Base-by-base conservation (phyloP, 2,888 invertebrate species). In the Sabatieria punctata region DNA sequence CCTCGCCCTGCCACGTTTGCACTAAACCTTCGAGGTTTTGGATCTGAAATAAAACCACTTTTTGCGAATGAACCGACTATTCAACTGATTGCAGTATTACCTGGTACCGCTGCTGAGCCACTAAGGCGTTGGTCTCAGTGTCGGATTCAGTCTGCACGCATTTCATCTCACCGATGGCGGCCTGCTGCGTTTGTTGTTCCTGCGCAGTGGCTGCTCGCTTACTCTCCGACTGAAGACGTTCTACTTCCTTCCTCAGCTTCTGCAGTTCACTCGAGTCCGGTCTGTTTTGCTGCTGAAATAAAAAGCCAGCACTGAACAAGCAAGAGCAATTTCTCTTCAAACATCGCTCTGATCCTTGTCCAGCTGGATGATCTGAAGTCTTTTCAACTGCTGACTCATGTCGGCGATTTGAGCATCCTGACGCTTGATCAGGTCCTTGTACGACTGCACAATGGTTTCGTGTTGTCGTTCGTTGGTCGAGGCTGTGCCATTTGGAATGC, bases 381-480 rank as follows among this genome's bases (percentile, higher is more conserved):
- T 43, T 23, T 58, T 57, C 18, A 55, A 46, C 37, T 59, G 56
- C 38, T 56, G 55, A 41, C 53, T 59, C 41, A 62, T 47, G 23
- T 54, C 54, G 6, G 60, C 56, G 43, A 63, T 60, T 22, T 59
- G 58, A 35, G 58, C 58, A 50, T 63, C 86, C 68, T 93, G 89
- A 57, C 86, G 84, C 50, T 86, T 75, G 56, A 93, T 93, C 45
- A 93, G 73, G 50, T 79, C 77, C 71, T 88, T 88, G 69, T 88
- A 89, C 66, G 86, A 85, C 24, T 75, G 68, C 36, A 85, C 69
- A 27, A 71, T 68, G 47, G 60, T 65, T 45, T 71, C 70, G 53
- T 69, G 68, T 51, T 65, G 60, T 44, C 62, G 59, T 19, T 61
- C 49, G 40, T 56, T 59, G 4, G 60, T 57, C 27, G 57, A 47